Percentiles rank a stretch among this genome's conserved stretches.
Conservation (phyloP, 2,113 vertebrate species). For the Zosterops pallidus region DNA sequence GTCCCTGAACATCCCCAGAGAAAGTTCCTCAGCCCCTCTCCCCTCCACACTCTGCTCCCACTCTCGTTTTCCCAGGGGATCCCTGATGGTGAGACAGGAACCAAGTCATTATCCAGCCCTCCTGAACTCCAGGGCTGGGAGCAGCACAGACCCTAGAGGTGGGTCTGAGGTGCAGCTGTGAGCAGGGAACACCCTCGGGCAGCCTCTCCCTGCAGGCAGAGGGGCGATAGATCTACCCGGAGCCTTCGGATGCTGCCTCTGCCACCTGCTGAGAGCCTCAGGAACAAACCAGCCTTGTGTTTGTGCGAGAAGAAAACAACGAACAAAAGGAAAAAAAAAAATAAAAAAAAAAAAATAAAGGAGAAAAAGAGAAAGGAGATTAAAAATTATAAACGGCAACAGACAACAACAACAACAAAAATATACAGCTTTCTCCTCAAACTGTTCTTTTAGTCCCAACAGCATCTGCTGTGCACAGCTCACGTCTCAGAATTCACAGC, state of each 20-base stretch:
- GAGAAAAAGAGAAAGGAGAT: not conserved
- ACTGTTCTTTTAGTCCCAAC: not conserved
- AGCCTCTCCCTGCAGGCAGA: not conserved
- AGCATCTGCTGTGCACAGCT: not conserved
- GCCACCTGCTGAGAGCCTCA: not conserved
- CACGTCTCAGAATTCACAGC: constrained; percentile 38
- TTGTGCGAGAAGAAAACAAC: not conserved
- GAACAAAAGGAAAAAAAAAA: not conserved
- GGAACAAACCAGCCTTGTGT: not conserved
- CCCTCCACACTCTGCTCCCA: not conserved
- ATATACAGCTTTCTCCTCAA: constrained; percentile 24
- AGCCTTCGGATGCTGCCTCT: not conserved
- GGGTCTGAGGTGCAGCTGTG: accelerated
- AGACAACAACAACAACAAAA: constrained; percentile 29
- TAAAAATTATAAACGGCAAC: constrained; percentile 11
- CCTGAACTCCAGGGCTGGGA: not conserved
- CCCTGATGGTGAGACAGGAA: not conserved
- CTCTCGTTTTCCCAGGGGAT: not conserved
- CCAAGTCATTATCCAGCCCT: not conserved
- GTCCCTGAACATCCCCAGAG: not conserved
- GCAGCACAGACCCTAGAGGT: not conserved
- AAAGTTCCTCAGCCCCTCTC: not conserved
- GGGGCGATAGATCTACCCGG: not conserved
- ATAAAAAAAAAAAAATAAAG: too few relatives aligned
- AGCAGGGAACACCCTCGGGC: not conserved